Conservation (phyloP, 37 sponge, comb jelly and placozoan species). For the Cliona cf. orientalis region DNA sequence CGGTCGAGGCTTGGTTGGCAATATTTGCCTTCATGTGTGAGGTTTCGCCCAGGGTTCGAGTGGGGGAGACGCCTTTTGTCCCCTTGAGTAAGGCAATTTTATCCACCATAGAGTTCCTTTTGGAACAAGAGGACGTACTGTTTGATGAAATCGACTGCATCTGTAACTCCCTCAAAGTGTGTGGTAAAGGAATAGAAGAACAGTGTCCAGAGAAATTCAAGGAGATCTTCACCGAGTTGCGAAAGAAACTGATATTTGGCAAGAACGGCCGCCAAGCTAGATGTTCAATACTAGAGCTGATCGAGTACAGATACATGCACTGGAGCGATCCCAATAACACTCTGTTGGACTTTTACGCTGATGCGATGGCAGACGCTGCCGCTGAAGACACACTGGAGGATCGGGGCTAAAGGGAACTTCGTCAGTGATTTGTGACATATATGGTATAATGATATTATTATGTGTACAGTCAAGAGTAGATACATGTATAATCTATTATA, state of each 20-base stretch:
- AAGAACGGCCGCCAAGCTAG: conserved; percentile 32
- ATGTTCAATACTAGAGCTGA: conserved; percentile 63
- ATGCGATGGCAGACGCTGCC: conserved; percentile 71
- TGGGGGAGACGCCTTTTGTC: conserved; percentile 26
- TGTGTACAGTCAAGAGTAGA: no score
- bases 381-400: conserved; percentile 62
- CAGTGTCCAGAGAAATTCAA: background rate
- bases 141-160: conserved; percentile 83
- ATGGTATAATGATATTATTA: no score
- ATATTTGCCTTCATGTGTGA: conserved; percentile 66
- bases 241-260: conserved; percentile 34
- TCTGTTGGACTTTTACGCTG: conserved; percentile 61
- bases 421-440: background rate
- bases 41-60: conserved; percentile 23
- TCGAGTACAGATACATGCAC: conserved; percentile 65
- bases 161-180: conserved; percentile 51
- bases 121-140: conserved; percentile 35
- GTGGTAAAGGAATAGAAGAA: conserved; percentile 53
- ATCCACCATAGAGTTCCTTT: conserved; percentile 16
- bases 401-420: background rate
- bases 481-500: no score
- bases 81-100: conserved; percentile 47
- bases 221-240: conserved; percentile 13
- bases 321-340: conserved; percentile 61
- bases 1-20: conserved; percentile 79